Conservation (phyloP, 1,140 invertebrate species). For the Phymastichus coffea region DNA sequence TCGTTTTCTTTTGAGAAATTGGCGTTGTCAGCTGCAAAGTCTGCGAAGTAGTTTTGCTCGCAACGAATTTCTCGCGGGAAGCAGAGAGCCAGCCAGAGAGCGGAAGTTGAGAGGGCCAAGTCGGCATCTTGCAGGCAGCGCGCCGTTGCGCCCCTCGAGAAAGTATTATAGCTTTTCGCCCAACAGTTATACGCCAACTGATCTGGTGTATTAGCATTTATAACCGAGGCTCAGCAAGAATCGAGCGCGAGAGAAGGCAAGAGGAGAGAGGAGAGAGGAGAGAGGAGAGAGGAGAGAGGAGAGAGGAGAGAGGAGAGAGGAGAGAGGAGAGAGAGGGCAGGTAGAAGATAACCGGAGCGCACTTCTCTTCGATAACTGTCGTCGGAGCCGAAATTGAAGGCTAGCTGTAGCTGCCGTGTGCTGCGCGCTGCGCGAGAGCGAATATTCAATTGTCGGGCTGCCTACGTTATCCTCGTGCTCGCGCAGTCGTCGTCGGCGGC, state of each 20-base stretch:
- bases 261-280: constrained; percentile 24
- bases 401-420: too few species aligned
- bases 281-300: not conserved
- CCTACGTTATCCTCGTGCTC: too few species aligned
- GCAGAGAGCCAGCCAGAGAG: too few species aligned
- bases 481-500: too few species aligned
- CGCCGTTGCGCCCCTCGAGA: not conserved
- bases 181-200: not conserved
- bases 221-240: constrained; percentile 44
- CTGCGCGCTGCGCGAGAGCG: too few species aligned
- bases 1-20: constrained; percentile 20
- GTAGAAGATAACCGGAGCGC: not conserved
- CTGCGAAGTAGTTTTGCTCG: not conserved
- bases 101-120: not conserved
- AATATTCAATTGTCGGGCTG: constrained; percentile 56
- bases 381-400: not conserved
- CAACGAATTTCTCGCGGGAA: not conserved
- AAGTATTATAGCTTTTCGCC: constrained; percentile 3
- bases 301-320: not conserved
- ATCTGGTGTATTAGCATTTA: constrained; percentile 49
- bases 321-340: not conserved
- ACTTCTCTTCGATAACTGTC: too few species aligned
- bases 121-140: not conserved
- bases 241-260: constrained; percentile 35
- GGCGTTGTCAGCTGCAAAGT: constrained; percentile 2